Evolutionary conservation across 2,888 invertebrate species (phyloP).

Genomic region (Drosophila histrio): DNA sequence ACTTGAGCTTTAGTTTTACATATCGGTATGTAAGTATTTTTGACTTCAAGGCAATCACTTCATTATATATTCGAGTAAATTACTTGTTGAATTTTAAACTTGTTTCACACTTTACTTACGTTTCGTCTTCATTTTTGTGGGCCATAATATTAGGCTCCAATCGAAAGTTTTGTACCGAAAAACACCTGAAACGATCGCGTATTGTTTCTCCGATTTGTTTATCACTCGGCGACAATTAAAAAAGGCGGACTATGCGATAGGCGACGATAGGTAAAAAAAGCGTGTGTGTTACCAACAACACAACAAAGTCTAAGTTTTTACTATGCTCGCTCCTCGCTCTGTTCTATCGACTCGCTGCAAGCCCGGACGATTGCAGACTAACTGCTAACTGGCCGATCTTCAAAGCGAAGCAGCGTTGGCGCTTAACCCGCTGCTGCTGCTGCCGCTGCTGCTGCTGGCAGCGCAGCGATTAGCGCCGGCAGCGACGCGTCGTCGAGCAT

Average conservation of each 20-base stretch:
- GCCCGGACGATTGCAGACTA: constrained; percentile 78
- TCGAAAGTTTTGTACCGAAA: not conserved
- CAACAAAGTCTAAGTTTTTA: not conserved
- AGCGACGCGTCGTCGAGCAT: constrained; percentile 28
- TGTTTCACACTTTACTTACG: constrained; percentile 64
- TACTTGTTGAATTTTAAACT: not conserved
- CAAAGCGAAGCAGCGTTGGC: constrained; percentile 64
- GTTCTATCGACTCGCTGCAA: constrained; percentile 62
- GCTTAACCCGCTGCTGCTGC: constrained; percentile 68
- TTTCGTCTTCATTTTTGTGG: constrained; percentile 57
- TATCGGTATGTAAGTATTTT: not conserved
- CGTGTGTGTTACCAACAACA: constrained; percentile 16
- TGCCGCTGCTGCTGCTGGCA: constrained; percentile 22
- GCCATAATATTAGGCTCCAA: constrained; percentile 57
- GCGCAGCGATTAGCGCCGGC: constrained; percentile 46
- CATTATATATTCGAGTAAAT: not conserved
- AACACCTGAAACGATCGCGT: constrained; percentile 21
- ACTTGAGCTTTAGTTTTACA: constrained; percentile 4
- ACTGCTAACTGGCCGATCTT: constrained; percentile 72
- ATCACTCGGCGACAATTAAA: constrained; percentile 35
- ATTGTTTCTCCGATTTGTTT: constrained; percentile 30
- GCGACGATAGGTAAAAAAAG: constrained; percentile 30
- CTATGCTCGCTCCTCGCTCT: not conserved
- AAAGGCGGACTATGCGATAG: constrained; percentile 21
- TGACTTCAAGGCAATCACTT: not conserved